These are phyloP conservation scores for Ictalurus furcatus DNA, from an alignment of 2,113 vertebrate genomes.

Conservation along the genomic window DNA sequence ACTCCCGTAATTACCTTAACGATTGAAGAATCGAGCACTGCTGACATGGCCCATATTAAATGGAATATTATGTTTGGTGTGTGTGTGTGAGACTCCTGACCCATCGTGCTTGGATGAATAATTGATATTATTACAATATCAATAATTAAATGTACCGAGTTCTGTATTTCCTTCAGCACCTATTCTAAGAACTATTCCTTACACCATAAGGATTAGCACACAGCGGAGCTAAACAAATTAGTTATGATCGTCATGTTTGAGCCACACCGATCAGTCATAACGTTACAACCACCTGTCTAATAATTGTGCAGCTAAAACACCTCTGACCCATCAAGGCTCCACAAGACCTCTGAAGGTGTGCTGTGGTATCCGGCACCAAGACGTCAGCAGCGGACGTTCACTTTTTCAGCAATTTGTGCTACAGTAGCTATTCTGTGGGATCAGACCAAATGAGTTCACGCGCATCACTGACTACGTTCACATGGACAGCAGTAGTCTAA, in stretches of 20 bases:
- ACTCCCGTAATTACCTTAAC: background rate
- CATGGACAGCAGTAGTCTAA: too few species aligned
- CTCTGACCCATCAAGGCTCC: too few species aligned
- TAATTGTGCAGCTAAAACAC: too few species aligned
- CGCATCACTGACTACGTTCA: too few species aligned
- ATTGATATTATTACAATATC: background rate
- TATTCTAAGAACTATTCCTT: background rate
- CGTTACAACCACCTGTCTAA: too few species aligned
- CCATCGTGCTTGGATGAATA: background rate
- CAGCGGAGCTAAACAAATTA: too few species aligned
- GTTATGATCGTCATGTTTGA: too few species aligned
- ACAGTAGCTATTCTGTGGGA: background rate
- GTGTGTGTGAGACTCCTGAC: background rate
- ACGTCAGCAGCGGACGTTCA: background rate
- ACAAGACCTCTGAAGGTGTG: too few species aligned
- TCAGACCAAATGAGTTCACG: background rate
- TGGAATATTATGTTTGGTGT: background rate
- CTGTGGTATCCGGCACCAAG: too few species aligned
- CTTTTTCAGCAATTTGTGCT: background rate
- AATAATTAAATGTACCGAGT: background rate
- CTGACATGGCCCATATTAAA: too few species aligned
- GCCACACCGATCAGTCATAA: too few species aligned
- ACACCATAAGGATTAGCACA: background rate
- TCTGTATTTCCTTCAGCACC: background rate
- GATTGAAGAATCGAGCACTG: background rate